Evolutionary conservation across 2,888 invertebrate genomes (phyloP).

Genomic region (Belgica antarctica): DNA sequence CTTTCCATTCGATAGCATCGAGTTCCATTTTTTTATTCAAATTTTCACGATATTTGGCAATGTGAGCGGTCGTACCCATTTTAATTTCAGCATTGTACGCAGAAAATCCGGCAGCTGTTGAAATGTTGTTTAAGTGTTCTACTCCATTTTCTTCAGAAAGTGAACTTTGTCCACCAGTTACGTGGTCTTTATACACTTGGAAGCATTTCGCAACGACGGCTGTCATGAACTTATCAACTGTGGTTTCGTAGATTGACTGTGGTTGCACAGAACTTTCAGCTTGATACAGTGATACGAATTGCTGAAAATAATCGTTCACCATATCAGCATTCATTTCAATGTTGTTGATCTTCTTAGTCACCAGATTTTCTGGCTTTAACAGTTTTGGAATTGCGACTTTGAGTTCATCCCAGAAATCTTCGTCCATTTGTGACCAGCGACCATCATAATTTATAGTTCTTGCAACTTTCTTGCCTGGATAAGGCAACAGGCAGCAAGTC

Average conservation of each 20-base stretch:
- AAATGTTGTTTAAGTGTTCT: not conserved
- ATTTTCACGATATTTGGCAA: not conserved
- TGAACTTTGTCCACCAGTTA: not conserved
- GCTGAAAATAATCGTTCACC: constrained; percentile 12
- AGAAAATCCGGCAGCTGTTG: not conserved
- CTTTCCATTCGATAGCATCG: constrained; percentile 32
- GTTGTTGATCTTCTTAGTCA: constrained; percentile 34
- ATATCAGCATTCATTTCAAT: constrained; percentile 11
- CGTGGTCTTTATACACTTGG: not conserved
- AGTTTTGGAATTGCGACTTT: constrained; percentile 5
- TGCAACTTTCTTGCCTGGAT: constrained; percentile 37
- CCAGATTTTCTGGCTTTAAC: constrained; percentile 26
- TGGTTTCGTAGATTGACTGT: constrained; percentile 33
- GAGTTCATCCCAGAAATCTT: constrained; percentile 29
- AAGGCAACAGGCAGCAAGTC: constrained; percentile 41
- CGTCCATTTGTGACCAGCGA: constrained; percentile 37
- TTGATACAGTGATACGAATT: constrained; percentile 14
- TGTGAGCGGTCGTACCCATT: constrained; percentile 12
- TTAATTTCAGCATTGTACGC: constrained; percentile 17
- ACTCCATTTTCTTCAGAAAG: constrained; percentile 7
- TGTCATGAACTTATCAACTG: constrained; percentile 31
- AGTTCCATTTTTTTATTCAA: not conserved
- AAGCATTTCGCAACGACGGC: not conserved
- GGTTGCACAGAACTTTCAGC: not conserved
- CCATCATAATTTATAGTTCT: constrained; percentile 35